Evolutionary conservation across 2,888 invertebrate species (phyloP).

Genomic region (Drosophila meridionalis): DNA sequence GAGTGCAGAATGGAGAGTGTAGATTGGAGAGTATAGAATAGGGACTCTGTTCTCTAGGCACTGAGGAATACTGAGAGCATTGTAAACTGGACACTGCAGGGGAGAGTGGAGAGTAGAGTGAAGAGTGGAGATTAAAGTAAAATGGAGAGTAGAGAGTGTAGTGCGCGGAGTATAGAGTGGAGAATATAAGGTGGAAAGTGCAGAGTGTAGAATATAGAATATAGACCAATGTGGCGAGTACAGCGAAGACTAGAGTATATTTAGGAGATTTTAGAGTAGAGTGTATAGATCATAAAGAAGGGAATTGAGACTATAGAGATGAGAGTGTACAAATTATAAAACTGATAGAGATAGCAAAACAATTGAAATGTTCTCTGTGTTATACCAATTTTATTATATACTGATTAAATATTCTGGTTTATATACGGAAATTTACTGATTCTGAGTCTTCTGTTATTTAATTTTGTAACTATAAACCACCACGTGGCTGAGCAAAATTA

Average conservation of each 20-base stretch:
- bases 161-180: not conserved
- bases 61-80: too few species aligned
- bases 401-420: not conserved
- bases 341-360: too few species aligned
- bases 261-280: not conserved
- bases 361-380: not conserved
- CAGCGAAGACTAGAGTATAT: too few species aligned
- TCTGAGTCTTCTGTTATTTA: not conserved
- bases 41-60: not conserved
- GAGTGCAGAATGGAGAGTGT: not conserved
- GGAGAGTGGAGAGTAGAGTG: not conserved
- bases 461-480: conserved; percentile 42
- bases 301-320: too few species aligned
- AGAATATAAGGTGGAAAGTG: not conserved
- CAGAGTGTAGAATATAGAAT: not conserved
- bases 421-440: conserved; percentile 20
- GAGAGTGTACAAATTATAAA: too few species aligned
- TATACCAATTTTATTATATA: conserved; percentile 48
- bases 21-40: not conserved
- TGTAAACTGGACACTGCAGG: too few species aligned
- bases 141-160: not conserved
- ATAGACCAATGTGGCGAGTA: not conserved
- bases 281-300: too few species aligned
- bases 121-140: not conserved
- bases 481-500: conserved; percentile 36